Evolutionary conservation across 2,888 invertebrate genomes (phyloP).

Genomic region (Toxonevra muliebris): DNA sequence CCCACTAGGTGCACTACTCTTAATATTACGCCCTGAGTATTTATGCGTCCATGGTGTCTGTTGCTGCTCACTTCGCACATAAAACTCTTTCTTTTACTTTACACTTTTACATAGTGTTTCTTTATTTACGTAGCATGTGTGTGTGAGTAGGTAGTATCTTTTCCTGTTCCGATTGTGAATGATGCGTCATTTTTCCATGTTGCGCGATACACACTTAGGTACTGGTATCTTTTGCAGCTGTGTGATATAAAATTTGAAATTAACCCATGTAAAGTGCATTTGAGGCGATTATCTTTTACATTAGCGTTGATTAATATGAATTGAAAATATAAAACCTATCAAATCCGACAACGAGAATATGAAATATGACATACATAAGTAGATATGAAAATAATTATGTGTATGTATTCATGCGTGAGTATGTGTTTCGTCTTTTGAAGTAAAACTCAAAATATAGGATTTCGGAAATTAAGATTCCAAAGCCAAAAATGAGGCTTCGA

Average conservation of each 20-base stretch:
- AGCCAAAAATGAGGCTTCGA: too few relatives aligned
- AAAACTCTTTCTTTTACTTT: slow-evolving; percentile 40
- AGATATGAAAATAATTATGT: background rate
- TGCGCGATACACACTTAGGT: too few relatives aligned
- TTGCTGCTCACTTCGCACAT: slow-evolving; percentile 50
- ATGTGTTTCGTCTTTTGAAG: too few relatives aligned
- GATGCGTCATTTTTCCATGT: too few relatives aligned
- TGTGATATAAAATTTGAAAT: slow-evolving; percentile 60
- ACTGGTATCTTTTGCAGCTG: slow-evolving; percentile 53
- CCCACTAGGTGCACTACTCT: too few relatives aligned
- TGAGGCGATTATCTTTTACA: slow-evolving; percentile 54
- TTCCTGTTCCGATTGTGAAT: too few relatives aligned
- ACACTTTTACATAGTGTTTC: slow-evolving; percentile 18
- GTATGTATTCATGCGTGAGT: background rate
- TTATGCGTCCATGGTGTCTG: slow-evolving; percentile 46
- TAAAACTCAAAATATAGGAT: too few relatives aligned
- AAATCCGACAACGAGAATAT: too few relatives aligned
- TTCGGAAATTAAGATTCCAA: too few relatives aligned
- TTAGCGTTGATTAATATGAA: slow-evolving; percentile 40
- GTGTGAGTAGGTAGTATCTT: background rate
- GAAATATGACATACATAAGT: background rate
- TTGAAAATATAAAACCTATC: background rate
- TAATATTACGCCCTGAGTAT: background rate
- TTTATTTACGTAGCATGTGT: slow-evolving; percentile 20
- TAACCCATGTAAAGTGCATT: slow-evolving; percentile 60